Conservation (phyloP, 2,113 vertebrate species). For the Zeus faber region DNA sequence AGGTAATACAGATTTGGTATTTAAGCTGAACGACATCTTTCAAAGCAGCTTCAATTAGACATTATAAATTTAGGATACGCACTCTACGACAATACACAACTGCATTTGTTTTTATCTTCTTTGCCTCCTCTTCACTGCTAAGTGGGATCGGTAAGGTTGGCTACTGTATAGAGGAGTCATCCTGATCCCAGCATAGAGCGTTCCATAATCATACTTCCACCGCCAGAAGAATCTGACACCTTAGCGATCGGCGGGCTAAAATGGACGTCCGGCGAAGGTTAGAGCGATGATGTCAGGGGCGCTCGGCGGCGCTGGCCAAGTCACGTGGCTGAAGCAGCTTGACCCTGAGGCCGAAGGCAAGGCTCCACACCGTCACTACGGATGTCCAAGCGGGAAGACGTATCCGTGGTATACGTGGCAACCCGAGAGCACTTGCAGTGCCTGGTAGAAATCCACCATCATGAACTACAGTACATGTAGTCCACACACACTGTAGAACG, state of each 20-base stretch:
- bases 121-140: constrained; percentile 21
- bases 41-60: neutral
- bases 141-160: constrained; percentile 27
- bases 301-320: too few relatives aligned
- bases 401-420: too few relatives aligned
- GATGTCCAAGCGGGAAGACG: too few relatives aligned
- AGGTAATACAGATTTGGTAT: too few relatives aligned
- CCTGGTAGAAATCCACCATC: too few relatives aligned
- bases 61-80: neutral
- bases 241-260: constrained; percentile 39
- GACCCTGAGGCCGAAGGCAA: too few relatives aligned
- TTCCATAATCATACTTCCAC: constrained; percentile 29
- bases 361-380: too few relatives aligned
- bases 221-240: constrained; percentile 41
- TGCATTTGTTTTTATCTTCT: constrained; percentile 17
- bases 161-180: constrained; percentile 16
- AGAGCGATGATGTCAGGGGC: constrained; percentile 54
- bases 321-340: too few relatives aligned
- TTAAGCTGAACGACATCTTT: too few relatives aligned
- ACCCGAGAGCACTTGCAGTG: too few relatives aligned
- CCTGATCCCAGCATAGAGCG: constrained; percentile 27
- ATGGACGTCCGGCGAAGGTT: constrained; percentile 47
- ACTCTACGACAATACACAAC: constrained; percentile 29
- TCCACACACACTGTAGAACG: too few relatives aligned
- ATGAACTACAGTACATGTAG: too few relatives aligned